A percentile compares a stretch with the other conserved stretches of the same genome.
These are phyloP conservation scores for Hirtodrosophila confusa DNA, from an alignment of 2,888 invertebrate species.

Conservation along the genomic window DNA sequence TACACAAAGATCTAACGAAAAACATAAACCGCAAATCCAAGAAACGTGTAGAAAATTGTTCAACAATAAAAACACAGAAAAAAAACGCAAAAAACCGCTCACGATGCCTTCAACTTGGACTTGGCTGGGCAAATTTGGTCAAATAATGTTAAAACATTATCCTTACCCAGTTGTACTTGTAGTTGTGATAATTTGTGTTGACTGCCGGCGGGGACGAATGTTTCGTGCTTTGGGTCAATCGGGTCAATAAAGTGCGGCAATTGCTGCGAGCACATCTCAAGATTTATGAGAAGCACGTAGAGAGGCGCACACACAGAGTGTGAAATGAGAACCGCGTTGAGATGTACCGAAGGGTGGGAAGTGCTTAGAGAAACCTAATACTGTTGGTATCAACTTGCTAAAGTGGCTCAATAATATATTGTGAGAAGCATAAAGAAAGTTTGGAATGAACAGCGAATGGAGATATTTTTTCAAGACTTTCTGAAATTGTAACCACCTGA, in stretches of 20 bases:
- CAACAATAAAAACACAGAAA: slow-evolving; percentile 4
- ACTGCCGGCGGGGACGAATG: slow-evolving; percentile 36
- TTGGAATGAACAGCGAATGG: too few relatives aligned
- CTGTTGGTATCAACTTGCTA: too few relatives aligned
- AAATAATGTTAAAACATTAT: slow-evolving; percentile 76
- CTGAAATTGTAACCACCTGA: too few relatives aligned
- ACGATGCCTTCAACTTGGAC: slow-evolving; percentile 62
- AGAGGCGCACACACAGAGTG: slow-evolving; percentile 12
- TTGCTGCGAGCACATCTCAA: slow-evolving; percentile 43
- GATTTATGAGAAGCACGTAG: slow-evolving; percentile 56
- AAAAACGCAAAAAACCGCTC: slow-evolving; percentile 35
- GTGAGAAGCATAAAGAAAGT: too few relatives aligned
- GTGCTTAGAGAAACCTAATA: too few relatives aligned
- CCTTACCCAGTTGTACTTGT: slow-evolving; percentile 39
- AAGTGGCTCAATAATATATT: too few relatives aligned
- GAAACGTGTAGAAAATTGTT: slow-evolving; percentile 70
- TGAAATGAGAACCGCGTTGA: slow-evolving; percentile 1
- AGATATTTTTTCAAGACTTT: too few relatives aligned
- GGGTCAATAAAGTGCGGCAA: slow-evolving; percentile 63
- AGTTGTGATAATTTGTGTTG: slow-evolving; percentile 52
- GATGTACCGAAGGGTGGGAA: too few relatives aligned
- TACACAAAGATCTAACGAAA: slow-evolving; percentile 8
- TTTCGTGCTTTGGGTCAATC: slow-evolving; percentile 61
- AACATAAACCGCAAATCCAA: slow-evolving; percentile 37
- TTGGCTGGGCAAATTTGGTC: slow-evolving; percentile 61